phyloP scores from a whole-genome alignment of 2,888 invertebrate genomes.

The Leucophenga maculata region DNA sequence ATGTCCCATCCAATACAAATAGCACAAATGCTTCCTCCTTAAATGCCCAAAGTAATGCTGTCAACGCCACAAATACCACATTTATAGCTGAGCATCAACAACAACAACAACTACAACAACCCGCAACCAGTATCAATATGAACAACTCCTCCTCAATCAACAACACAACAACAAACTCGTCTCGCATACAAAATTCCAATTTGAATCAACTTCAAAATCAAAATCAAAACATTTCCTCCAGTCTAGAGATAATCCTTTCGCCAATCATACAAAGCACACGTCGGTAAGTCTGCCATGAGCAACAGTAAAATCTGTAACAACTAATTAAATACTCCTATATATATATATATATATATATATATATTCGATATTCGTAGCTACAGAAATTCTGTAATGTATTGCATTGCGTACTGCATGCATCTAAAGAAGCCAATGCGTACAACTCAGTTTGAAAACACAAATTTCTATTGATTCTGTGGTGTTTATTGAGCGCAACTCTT shows the following conservation, averaged over 20 bases:
- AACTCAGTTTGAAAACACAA: no score
- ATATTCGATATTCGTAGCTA: no score
- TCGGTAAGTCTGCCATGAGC: conserved; percentile 70
- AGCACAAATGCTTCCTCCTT: conserved; percentile 41
- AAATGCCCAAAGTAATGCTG: no score
- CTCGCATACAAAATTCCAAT: conserved; percentile 35
- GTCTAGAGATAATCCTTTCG: conserved; percentile 73
- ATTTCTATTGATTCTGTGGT: no score
- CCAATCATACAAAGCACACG: conserved; percentile 74
- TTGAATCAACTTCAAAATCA: conserved; percentile 60
- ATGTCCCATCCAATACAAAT: conserved; percentile 48
- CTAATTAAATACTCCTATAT: no score
- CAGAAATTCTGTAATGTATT: no score
- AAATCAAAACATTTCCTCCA: conserved; percentile 72
- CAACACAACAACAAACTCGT: conserved; percentile 31
- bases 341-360: no score
- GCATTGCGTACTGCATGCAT: background rate
- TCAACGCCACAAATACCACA: no score
- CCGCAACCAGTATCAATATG: no score
- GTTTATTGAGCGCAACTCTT: no score
- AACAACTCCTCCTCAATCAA: conserved; percentile 35
- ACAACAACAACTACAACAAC: no score
- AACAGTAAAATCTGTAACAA: background rate
- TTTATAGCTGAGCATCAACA: no score
- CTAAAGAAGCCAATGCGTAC: background rate